Evolutionary conservation across 1,140 invertebrate species (phyloP), one percentile per base, ranked within the genome.

Genomic region (Metaphire vulgaris): DNA sequence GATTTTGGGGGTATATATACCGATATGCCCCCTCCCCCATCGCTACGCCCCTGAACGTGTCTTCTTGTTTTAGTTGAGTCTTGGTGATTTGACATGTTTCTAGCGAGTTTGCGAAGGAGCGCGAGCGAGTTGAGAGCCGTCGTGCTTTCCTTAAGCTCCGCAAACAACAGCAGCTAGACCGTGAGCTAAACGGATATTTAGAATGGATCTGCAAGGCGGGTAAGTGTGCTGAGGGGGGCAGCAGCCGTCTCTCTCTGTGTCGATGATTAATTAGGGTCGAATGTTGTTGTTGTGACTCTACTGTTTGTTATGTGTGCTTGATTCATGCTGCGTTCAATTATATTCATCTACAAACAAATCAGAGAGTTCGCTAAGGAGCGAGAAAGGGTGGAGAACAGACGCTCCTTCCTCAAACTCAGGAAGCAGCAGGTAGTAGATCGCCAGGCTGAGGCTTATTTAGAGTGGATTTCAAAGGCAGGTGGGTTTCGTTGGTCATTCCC

Each of bases 301-400:
- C 41, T 56, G 6, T 56, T 56, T 56, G n/a, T 15, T 15, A 65
- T 56, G 21, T 56, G 41, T 56, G 6, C 41, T 56, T 56, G 6
- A 56, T 56, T 56, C 41, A 56, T 56, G 41, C 41, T 56, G 41
- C 41, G 41, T 6, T 21, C 41, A 21, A 6, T 56, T 6, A 6
- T 56, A 12, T 6, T 56, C 6, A 12, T 2, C n/a, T 76, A 21
- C 28, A 34, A 33, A n/a, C n/a, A 56, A 67, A 28, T 29, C 75
- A 98, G 97, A 91, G 97, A 99, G 89, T 99, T 99, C 92, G 98
- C 98, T 89, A 99, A 99, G 92, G 98, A 99, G 91, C 96, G 97
- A 93, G 98, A 99, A 90, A 93, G 98, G 90, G 98, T 99, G 90
- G 98, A 99, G 91, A 99, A 99, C 90, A 92, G 98, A 87, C 94